Base-by-base conservation (phyloP, 1,140 invertebrate genomes). In the Tetragonula clypearis region DNA sequence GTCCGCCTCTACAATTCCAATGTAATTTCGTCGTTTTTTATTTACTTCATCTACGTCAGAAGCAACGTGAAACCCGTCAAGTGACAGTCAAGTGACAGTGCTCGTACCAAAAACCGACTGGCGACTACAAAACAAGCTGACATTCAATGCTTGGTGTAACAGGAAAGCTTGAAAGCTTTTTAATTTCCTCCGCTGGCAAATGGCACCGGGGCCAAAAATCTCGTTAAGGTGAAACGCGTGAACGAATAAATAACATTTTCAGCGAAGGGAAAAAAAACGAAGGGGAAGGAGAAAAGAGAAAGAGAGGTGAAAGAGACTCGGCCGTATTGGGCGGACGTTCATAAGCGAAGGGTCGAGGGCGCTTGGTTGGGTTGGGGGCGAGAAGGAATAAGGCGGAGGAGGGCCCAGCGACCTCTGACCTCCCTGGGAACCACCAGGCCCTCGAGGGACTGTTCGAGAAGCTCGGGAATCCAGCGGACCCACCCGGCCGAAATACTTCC, bases 401-500 rank as follows among this genome's bases (percentile, higher is more conserved):
- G 89, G 86, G 88, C 86, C 88, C 86, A 74, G 60, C 88, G 88
- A 90, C 88, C 88, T 90, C 88, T 90, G 88, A 90, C 88, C 88
- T 62, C 49, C 88, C 77, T 90, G 88, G 88, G 88, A 90, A 90
- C 88, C 82, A 68, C 75, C 79, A 80, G 62, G 81, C 73, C 78
- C 88, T 88, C 58, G 85, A 89, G 87, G 87, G 66, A 65, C 71
- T 79, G 80, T 58, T 60, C 78, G 82, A 82, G 88, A 79, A 89
- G 75, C 82, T 68, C 75, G 86, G 77, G 88, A 90, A 89, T 90
- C 88, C 82, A 75, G 68, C 72, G 79, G 82, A 82, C 87, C 86
- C 88, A 90, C 88, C 88, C 88, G 87, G 80, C 85, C 88, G 86
- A 90, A 89, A 90, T 90, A 89, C 82, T 90, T 87, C 62, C 73